Evolutionary conservation across 2,888 invertebrate genomes (phyloP).

Genomic region (Polymixis lichenea): DNA sequence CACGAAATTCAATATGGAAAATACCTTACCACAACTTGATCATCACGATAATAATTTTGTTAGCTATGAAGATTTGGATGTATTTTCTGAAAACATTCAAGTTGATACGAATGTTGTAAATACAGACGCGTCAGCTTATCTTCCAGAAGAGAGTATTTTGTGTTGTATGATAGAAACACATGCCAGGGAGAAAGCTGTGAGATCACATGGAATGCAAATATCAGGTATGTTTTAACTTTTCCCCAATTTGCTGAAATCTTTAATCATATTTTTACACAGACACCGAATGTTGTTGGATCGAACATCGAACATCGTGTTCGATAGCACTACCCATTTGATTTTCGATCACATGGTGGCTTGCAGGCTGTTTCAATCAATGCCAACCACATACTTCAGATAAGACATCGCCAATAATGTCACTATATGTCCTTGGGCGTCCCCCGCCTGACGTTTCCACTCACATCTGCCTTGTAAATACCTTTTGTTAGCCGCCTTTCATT

Average conservation of each 20-base stretch:
- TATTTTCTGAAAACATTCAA: constrained; percentile 64
- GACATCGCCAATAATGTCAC: too few species aligned
- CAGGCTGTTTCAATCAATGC: background rate
- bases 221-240: constrained; percentile 72
- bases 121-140: constrained; percentile 12
- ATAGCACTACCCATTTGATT: background rate
- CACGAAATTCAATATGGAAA: constrained; percentile 9
- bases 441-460: too few species aligned
- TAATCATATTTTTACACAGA: background rate
- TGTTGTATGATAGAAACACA: constrained; percentile 81
- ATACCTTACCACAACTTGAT: constrained; percentile 1
- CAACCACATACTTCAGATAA: background rate
- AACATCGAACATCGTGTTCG: background rate
- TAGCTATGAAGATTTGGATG: constrained; percentile 71
- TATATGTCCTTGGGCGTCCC: too few species aligned
- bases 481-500: too few species aligned
- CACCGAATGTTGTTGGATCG: background rate
- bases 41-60: constrained; percentile 40
- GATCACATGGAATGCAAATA: constrained; percentile 69
- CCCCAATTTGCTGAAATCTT: background rate
- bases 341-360: background rate
- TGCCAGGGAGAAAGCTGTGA: constrained; percentile 67
- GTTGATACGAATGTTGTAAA: constrained; percentile 23
- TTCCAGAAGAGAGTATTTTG: constrained; percentile 76
- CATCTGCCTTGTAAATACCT: too few species aligned